These are phyloP conservation scores for Empis livida DNA, from an alignment of 2,888 invertebrate species.

Conservation along the genomic window DNA sequence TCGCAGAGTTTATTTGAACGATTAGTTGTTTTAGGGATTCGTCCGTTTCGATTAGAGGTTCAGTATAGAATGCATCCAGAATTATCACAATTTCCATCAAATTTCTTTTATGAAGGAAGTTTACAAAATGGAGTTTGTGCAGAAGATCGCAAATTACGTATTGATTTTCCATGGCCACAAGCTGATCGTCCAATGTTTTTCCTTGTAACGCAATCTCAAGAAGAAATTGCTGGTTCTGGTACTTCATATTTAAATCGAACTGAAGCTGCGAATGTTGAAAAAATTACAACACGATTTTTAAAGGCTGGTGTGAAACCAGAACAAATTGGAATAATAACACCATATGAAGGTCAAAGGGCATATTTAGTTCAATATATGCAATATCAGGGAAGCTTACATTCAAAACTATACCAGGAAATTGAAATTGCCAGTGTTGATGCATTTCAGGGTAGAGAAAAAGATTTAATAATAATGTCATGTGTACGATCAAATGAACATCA, in stretches of 20 bases:
- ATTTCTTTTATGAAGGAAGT: constrained; percentile 98
- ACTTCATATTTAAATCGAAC: constrained; percentile 97
- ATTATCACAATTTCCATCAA: constrained; percentile 92
- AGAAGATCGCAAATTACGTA: constrained; percentile 82
- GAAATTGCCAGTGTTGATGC: constrained; percentile 99
- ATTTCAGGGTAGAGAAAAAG: constrained; percentile 97
- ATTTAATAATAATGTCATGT: constrained; percentile 98
- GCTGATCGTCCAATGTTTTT: constrained; percentile 98
- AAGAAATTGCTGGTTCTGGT: constrained; percentile 97
- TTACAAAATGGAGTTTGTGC: constrained; percentile 98
- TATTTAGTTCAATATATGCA: constrained; percentile 98
- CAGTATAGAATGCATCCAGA: constrained; percentile 99
- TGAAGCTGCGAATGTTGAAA: constrained; percentile 97
- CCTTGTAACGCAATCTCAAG: constrained; percentile 94
- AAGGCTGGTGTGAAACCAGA: constrained; percentile 93
- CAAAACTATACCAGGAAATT: constrained; percentile 94
- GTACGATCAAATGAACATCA: constrained; percentile 98
- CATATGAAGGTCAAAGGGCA: constrained; percentile 96
- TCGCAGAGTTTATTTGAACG: constrained; percentile 96
- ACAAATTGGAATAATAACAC: constrained; percentile 97
- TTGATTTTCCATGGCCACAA: constrained; percentile 97
- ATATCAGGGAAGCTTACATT: constrained; percentile 92
- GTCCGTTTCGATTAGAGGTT: constrained; percentile 92
- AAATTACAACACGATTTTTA: constrained; percentile 88
- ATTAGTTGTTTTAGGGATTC: constrained; percentile 89